Evolutionary conservation across 2,797 vertebrate species (phyloP).

Genomic region (Chrysolophus pictus): DNA sequence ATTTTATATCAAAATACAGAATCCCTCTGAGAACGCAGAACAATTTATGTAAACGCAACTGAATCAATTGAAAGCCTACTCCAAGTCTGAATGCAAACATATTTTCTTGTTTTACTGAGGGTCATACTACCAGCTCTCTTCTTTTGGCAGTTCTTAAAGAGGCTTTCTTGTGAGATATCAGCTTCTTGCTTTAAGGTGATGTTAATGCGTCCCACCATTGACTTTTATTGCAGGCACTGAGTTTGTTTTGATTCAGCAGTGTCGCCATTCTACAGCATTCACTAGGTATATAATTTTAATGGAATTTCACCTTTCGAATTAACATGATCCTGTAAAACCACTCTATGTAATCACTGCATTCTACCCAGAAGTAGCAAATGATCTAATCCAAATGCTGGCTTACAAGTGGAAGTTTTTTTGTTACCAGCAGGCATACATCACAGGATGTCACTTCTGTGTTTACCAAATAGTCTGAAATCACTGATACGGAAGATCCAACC

Average conservation of each 20-base stretch:
- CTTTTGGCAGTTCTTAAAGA: not conserved
- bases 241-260: not conserved
- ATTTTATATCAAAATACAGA: constrained; percentile 34
- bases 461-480: constrained; percentile 62
- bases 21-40: not conserved
- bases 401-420: not conserved
- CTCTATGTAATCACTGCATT: not conserved
- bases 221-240: not conserved
- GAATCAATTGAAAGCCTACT: constrained; percentile 27
- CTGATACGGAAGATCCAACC: constrained; percentile 57
- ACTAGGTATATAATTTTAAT: not conserved
- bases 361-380: not conserved
- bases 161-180: not conserved
- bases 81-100: not conserved
- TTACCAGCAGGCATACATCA: constrained; percentile 25
- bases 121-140: not conserved
- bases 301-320: constrained; percentile 3
- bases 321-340: not conserved
- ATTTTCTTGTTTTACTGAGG: constrained; percentile 19
- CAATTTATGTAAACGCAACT: constrained; percentile 20
- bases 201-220: not conserved
- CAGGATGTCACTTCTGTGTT: constrained; percentile 57
- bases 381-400: constrained; percentile 2
- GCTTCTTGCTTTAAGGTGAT: not conserved
- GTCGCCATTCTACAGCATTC: not conserved